Evolutionary conservation across 2,888 invertebrate species (phyloP).

Genomic region (Tolmerus cingulatus): DNA sequence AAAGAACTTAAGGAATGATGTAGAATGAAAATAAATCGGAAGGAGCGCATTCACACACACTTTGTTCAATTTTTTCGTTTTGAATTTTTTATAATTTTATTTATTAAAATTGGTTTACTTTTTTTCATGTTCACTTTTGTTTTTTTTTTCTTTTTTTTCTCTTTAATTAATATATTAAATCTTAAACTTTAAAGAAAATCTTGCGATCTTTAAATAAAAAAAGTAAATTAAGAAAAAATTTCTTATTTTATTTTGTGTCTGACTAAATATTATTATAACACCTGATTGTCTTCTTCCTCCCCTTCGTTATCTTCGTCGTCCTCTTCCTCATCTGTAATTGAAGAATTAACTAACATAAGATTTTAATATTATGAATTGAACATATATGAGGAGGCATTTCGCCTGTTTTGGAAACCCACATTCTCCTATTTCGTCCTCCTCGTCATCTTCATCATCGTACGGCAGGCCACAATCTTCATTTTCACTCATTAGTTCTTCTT

Average conservation of each 20-base stretch:
- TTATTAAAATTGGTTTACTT: slow-evolving; percentile 44
- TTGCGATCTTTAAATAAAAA: slow-evolving; percentile 47
- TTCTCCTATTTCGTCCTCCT: slow-evolving; percentile 56
- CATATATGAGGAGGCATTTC: neutral
- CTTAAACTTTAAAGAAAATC: slow-evolving; percentile 49
- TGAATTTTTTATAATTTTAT: slow-evolving; percentile 34
- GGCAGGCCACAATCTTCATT: slow-evolving; percentile 62
- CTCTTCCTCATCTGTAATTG: slow-evolving; percentile 59
- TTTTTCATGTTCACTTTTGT: slow-evolving; percentile 38
- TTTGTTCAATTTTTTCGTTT: slow-evolving; percentile 12
- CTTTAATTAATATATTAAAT: slow-evolving; percentile 49
- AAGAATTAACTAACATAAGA: neutral
- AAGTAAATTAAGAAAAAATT: slow-evolving; percentile 46
- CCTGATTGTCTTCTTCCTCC: slow-evolving; percentile 55
- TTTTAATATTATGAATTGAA: neutral
- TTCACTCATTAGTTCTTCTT: slow-evolving; percentile 60
- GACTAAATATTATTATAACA: slow-evolving; percentile 64
- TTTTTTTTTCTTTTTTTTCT: slow-evolving; percentile 40
- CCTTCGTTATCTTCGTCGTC: slow-evolving; percentile 58
- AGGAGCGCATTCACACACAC: slow-evolving; percentile 33
- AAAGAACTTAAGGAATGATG: slow-evolving; percentile 25
- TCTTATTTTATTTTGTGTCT: slow-evolving; percentile 51
- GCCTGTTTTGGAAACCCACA: slow-evolving; percentile 7
- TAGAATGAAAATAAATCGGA: neutral
- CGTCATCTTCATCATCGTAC: slow-evolving; percentile 57